Conservation (phyloP, 2,888 invertebrate species). For the Lepidochitona cinerea region DNA sequence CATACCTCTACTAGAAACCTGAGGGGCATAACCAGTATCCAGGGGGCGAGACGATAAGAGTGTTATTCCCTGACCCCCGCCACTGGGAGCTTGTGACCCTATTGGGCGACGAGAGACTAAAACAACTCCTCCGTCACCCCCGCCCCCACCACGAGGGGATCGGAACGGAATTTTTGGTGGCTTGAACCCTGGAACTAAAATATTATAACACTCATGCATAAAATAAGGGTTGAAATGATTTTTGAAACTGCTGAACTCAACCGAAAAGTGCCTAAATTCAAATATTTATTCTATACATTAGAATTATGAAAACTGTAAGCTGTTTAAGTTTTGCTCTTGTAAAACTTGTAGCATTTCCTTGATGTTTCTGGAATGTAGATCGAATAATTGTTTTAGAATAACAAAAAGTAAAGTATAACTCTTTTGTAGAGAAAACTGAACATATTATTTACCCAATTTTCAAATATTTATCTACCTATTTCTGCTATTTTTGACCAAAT, state of each 20-base stretch:
- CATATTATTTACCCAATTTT: too few species aligned
- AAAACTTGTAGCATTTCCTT: too few species aligned
- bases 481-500: too few species aligned
- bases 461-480: too few species aligned
- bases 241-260: neutral
- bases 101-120: slow-evolving; percentile 50
- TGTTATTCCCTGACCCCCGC: slow-evolving; percentile 48
- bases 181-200: slow-evolving; percentile 45
- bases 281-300: too few species aligned
- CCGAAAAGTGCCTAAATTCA: too few species aligned
- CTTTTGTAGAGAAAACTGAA: too few species aligned
- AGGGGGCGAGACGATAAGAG: slow-evolving; percentile 56
- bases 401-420: too few species aligned
- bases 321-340: too few species aligned
- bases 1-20: slow-evolving; percentile 1
- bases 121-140: slow-evolving; percentile 43
- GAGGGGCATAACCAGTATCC: slow-evolving; percentile 37
- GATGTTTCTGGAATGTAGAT: too few species aligned
- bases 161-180: slow-evolving; percentile 55
- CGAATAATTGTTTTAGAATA: too few species aligned
- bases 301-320: too few species aligned
- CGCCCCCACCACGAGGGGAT: slow-evolving; percentile 40
- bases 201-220: neutral
- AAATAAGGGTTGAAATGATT: neutral
- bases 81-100: slow-evolving; percentile 27